Conservation (phyloP, 2,113 vertebrate genomes). For the Mohoua ochrocephala region DNA sequence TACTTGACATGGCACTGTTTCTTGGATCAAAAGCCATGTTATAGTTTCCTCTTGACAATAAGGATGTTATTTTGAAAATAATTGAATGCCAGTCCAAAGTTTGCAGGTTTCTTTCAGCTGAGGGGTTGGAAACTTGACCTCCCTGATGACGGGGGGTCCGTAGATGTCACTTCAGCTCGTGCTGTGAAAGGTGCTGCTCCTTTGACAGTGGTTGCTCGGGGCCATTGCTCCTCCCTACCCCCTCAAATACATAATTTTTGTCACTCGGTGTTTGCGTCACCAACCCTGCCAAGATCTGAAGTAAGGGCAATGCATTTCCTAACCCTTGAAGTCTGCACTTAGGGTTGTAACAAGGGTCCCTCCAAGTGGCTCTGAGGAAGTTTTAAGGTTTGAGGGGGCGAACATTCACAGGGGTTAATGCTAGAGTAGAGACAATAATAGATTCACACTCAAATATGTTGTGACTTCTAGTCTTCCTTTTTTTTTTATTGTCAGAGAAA, state of each 20-base stretch:
- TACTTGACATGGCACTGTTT: background rate
- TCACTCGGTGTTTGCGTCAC: background rate
- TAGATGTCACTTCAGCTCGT: background rate
- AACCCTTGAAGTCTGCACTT: background rate
- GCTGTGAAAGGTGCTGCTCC: background rate
- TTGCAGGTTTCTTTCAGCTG: background rate
- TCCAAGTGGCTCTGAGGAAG: background rate
- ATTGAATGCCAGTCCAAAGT: background rate
- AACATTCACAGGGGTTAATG: background rate
- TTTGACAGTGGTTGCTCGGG: background rate
- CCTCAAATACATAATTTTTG: accelerated
- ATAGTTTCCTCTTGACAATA: background rate
- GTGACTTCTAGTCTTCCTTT: background rate
- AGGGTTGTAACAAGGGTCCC: background rate
- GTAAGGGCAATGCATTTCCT: background rate
- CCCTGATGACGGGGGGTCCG: background rate
- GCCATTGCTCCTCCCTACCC: background rate
- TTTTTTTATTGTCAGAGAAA: background rate
- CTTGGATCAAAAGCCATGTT: background rate
- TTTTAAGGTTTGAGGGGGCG: background rate
- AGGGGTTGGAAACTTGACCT: background rate
- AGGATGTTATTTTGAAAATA: background rate
- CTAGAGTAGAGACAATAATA: background rate
- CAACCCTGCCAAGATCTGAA: background rate
- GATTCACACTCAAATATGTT: background rate